Conservation (phyloP, 2,797 vertebrate genomes). For the Poeciliopsis paucimaculata region DNA sequence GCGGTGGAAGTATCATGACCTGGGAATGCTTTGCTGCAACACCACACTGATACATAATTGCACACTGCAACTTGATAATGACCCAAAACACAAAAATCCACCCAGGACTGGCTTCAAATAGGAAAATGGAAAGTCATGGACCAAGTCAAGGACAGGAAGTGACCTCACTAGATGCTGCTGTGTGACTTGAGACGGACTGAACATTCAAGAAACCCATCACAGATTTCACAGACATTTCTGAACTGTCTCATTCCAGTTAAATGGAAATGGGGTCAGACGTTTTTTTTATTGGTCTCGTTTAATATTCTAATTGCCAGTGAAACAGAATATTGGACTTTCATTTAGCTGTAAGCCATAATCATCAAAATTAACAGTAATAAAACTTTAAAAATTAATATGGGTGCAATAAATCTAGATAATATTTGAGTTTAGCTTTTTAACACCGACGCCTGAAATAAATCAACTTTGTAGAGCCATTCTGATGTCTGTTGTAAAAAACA, state of each 20-base stretch:
- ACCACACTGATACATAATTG: not conserved
- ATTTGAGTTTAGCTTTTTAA: not conserved
- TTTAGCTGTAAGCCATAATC: not conserved
- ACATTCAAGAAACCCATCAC: not conserved
- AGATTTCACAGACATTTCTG: not conserved
- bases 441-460: not conserved
- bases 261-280: not conserved
- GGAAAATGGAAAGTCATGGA: not conserved
- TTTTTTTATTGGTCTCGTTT: not conserved
- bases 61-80: not conserved
- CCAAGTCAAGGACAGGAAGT: not conserved
- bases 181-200: not conserved
- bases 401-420: not conserved
- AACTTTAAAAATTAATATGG: not conserved
- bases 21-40: not conserved
- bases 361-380: not conserved
- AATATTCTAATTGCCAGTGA: not conserved
- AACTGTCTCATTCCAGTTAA: not conserved
- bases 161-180: not conserved
- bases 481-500: not conserved
- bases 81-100: not conserved
- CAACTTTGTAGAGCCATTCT: not conserved
- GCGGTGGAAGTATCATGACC: not conserved
- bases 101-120: not conserved
- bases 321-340: not conserved